Evolutionary conservation across 2,113 vertebrate genomes (phyloP).

Genomic region (Ophiodon elongatus): DNA sequence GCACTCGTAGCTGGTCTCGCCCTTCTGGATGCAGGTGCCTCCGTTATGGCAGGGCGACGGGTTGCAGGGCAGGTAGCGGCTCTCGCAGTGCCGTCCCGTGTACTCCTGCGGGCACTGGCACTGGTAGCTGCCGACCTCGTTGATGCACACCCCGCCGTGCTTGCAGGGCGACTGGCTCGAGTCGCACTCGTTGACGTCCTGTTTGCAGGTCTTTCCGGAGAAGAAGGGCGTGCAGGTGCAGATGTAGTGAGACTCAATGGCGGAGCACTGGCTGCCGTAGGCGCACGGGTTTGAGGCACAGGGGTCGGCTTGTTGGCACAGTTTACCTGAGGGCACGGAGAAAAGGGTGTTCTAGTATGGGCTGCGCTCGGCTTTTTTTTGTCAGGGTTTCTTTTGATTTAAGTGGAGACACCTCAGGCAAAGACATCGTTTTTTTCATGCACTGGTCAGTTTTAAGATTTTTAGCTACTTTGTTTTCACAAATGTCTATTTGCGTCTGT

Average conservation of each 20-base stretch:
- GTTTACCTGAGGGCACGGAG: conserved; percentile 84
- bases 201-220: conserved; percentile 91
- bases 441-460: background rate
- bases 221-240: conserved; percentile 90
- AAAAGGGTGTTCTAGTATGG: background rate
- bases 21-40: conserved; percentile 94
- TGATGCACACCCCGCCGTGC: conserved; percentile 89
- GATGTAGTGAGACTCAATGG: conserved; percentile 88
- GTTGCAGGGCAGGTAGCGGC: conserved; percentile 93
- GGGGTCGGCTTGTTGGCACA: conserved; percentile 92
- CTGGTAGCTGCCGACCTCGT: conserved; percentile 90
- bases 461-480: too few relatives aligned
- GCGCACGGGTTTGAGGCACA: conserved; percentile 96
- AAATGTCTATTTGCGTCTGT: too few relatives aligned
- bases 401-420: background rate
- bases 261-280: conserved; percentile 91
- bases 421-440: background rate
- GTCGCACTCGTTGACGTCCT: conserved; percentile 93
- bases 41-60: conserved; percentile 96
- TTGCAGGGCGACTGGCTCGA: conserved; percentile 82
- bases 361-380: background rate
- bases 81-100: conserved; percentile 91
- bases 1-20: conserved; percentile 93
- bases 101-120: conserved; percentile 89
- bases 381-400: background rate